Base-by-base conservation (phyloP, 2,113 vertebrate genomes). In the Gobiocypris rarus region DNA sequence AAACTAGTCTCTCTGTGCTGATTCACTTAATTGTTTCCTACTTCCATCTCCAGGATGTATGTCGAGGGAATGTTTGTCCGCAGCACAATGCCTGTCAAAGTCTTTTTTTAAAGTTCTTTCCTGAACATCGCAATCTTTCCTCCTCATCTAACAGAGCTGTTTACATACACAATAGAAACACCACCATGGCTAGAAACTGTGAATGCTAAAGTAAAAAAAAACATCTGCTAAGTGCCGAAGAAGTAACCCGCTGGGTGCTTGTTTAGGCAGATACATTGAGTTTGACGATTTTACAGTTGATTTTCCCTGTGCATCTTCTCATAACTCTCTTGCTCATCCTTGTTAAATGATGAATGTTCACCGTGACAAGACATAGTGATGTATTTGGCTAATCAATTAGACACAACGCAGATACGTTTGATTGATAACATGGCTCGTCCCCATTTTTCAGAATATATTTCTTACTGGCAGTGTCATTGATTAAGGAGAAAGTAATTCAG, bases 401-500 rank as follows among this genome's bases (percentile, higher is more conserved):
- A 63, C n/a, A 54, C 86, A 65, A 79, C 31, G 28, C 85, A 74
- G 82, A 74, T 78, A 38, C 65, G 50, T 52, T 50, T 92, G 90
- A 92, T 87, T 87, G 89, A 93, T 93, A 86, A 24, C 8, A 24
- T 63, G 59, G 31, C 82, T 61, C 52, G 24, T 73, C 56, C 19
- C 67, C 80, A 13, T 87, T 90, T 85, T 90, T 86, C 86, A 48
- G 79, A 65, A 89, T 87, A 86, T 86, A 85, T 91, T 91, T 70
- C 88, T 87, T 85, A 52, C 75, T 84, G 41, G 43, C 75, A 7
- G 26, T 89, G 90, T 87, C 91, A 92, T 91, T 93, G 91, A 93
- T 92, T 92, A 92, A 91, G 88, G 75, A 58, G 85, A 83, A 86
- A 79, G 91, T 88, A 90, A 91, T 91, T 91, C 84, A 82, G 58